Conservation (phyloP, 2,797 vertebrate species). For the Sternotherus odoratus region DNA sequence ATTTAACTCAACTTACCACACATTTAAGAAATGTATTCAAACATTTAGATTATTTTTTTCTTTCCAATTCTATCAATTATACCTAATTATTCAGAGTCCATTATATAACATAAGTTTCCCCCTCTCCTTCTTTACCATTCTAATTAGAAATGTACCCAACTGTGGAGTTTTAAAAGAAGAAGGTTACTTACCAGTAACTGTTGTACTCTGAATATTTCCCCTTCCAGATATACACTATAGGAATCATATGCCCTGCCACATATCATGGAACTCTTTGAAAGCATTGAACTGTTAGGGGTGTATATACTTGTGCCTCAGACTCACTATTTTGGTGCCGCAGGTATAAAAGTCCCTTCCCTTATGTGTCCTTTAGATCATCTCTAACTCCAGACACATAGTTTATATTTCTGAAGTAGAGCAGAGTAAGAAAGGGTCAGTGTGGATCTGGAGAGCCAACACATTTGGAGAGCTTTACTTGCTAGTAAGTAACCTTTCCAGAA, state of each 20-base stretch:
- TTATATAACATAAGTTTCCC: neutral
- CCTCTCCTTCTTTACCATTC: neutral
- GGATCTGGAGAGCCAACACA: neutral
- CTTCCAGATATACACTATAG: neutral
- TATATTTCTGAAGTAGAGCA: constrained; percentile 1
- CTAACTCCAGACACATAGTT: neutral
- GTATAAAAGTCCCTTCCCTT: neutral
- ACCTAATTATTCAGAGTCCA: neutral
- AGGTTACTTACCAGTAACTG: neutral
- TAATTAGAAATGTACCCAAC: neutral
- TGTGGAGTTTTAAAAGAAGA: neutral
- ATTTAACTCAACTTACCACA: neutral
- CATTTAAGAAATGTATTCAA: neutral
- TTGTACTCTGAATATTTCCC: neutral
- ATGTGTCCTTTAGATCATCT: neutral
- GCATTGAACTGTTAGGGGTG: neutral
- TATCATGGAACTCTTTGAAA: neutral
- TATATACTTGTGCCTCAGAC: neutral
- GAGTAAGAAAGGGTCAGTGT: neutral
- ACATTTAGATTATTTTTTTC: neutral
- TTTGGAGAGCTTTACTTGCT: accelerated
- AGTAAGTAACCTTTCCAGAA: neutral
- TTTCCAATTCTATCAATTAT: neutral
- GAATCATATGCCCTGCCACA: neutral
- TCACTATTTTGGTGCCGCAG: neutral